Evolutionary conservation across 2,888 invertebrate species (phyloP), one percentile per base, ranked within the genome.

Genomic region (Pycnomerus fuliginosus): DNA sequence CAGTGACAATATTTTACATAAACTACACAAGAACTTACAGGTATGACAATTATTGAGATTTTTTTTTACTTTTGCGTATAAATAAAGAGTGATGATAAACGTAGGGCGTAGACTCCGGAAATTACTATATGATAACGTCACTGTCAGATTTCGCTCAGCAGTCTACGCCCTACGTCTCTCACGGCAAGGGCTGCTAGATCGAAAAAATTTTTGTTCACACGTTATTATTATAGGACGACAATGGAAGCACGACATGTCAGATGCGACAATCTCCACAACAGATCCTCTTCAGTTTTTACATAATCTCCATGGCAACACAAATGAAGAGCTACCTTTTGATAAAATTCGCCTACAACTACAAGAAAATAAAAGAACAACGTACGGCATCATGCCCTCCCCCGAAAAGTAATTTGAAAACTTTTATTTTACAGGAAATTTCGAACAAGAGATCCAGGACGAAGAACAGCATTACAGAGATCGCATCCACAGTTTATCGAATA

Each of bases 261-360:
- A n/a, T n/a, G 10, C 76, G 80, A 50, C 83, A 89, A 72, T 87
- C 89, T 0, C 80, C 84, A 0, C 87, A 88, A 52, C 88, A 89
- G 72, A 74, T 89, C 35, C 76, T 89, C 23, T 87, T 83, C 67
- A 85, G 87, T 64, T 76, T 90, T 53, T 88, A 89, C 73, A 82
- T 80, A 60, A 80, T 85, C 0, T 80, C 90, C 47, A 80, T 87
- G 1, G 70, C 88, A 14, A 82, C 86, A 0, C 87, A 90, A 73
- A 78, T 90, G 58, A 90, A 90, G 71, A 89, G 87, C 2, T 89
- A 84, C 68, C 80, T 84, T 15, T 85, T 90, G 84, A 82, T 87
- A 76, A 88, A 90, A 68, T 58, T 57, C 37, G 58, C 58, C 5
- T 56, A 56, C 22, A 37, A 56, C 37, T 15, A 31, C 8, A 30